These are phyloP conservation scores for Onthophagus sagittarius DNA, from an alignment of 2,888 invertebrate species.

Conservation along the genomic window DNA sequence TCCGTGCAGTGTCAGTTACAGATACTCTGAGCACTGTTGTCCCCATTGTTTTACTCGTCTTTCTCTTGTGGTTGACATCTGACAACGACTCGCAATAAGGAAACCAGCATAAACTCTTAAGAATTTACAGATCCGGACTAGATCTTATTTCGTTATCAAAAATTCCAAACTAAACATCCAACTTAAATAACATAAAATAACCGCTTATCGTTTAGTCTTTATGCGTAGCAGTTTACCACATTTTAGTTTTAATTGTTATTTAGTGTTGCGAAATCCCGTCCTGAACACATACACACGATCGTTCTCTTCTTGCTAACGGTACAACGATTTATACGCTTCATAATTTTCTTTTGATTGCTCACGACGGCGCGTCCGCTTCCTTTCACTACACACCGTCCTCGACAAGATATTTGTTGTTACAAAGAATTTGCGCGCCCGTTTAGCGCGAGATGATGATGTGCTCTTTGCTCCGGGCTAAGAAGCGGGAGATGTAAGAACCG, in stretches of 20 bases:
- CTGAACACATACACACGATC: background rate
- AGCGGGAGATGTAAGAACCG: background rate
- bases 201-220: background rate
- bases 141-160: background rate
- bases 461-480: background rate
- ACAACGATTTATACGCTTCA: slow-evolving; percentile 3
- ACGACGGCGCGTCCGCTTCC: slow-evolving; percentile 10
- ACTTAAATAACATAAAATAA: background rate
- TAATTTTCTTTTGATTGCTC: slow-evolving; percentile 11
- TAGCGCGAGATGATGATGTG: background rate
- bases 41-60: background rate
- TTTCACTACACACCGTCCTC: slow-evolving; percentile 4
- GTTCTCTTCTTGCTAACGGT: background rate
- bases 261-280: background rate
- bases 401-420: background rate
- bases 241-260: background rate
- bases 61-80: background rate
- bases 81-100: background rate
- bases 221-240: background rate
- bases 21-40: background rate
- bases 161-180: background rate
- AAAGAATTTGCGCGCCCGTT: slow-evolving; percentile 5
- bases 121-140: background rate
- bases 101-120: background rate
- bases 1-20: background rate